Evolutionary conservation across 2,797 vertebrate species (phyloP), one percentile per base, ranked within the genome.

Genomic region (Anguilla megastoma): DNA sequence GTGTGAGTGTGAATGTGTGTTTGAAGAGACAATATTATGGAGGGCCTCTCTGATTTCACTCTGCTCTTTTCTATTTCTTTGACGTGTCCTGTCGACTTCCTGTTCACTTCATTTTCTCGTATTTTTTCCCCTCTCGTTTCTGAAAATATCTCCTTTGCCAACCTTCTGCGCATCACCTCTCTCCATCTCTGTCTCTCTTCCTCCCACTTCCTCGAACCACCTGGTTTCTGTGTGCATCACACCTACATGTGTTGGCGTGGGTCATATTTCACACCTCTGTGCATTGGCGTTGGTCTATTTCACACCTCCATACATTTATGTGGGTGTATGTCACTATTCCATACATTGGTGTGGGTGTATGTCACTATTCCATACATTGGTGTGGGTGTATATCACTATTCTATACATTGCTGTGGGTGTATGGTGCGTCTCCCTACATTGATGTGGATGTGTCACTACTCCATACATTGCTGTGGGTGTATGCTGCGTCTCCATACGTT

Each of bases 241-340:
- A 69, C 71, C 30, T 71, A 27, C 27, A 10, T 71, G 30, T 14
- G 12, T 76, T 76, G 71, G 10, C 36, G 27, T 74, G 69, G 69
- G 14, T 74, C 33, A 8, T 14, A 33, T 33, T 8, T 74, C 18
- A 16, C 30, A 10, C 10, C 27, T 76, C 33, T 33, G 3, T 41
- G 58, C 63, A 30, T 88, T 60, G 87, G 69, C 7, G 89, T 91
- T 85, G 56, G 74, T 9, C 87, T 90, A 87, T 56, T 89, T 89
- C 82, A 24, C n/a, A n/a, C 63, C 3, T 69, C n/a, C 27, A 33
- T 76, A 12, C 33, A 16, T 76, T 76, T 30, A 1, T 54, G 52
- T 54, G 52, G 52, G 10, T 54, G 52, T 54, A 54, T 54, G 1
- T 14, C 52, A 54, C 52, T 10, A 2, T 9, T 69, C n/a, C 66